Conservation (phyloP, 2,113 vertebrate genomes). For the Chaetops frenatus region DNA sequence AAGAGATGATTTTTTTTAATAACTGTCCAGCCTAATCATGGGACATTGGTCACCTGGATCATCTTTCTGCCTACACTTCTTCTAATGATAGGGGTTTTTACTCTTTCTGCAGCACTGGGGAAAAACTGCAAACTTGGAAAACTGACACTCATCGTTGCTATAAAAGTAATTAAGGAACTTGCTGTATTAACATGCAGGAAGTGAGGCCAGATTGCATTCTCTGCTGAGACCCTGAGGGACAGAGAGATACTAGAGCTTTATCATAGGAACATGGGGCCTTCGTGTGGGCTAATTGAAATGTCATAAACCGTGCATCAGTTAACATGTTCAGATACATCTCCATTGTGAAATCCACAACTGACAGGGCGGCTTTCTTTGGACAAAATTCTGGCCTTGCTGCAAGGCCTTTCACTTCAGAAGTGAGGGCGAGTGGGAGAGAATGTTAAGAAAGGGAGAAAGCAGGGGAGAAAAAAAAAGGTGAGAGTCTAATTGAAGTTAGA, state of each 20-base stretch:
- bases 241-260: slow-evolving; percentile 31
- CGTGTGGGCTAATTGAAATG: slow-evolving; percentile 55
- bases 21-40: background rate
- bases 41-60: background rate
- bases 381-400: background rate
- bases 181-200: background rate
- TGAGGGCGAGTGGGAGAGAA: background rate
- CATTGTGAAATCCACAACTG: background rate
- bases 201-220: background rate
- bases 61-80: background rate
- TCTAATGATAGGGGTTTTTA: background rate
- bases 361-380: background rate
- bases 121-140: background rate
- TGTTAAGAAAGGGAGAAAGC: background rate
- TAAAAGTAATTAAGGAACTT: slow-evolving; percentile 34
- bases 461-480: background rate
- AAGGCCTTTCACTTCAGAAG: background rate
- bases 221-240: background rate
- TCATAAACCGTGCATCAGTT: slow-evolving; percentile 46
- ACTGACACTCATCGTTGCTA: background rate
- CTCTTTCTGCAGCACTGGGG: background rate
- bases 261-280: background rate
- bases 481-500: slow-evolving; percentile 74
- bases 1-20: background rate
- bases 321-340: background rate